phyloP scores from a whole-genome alignment of 2,113 vertebrate species.

The Caretta caretta region DNA sequence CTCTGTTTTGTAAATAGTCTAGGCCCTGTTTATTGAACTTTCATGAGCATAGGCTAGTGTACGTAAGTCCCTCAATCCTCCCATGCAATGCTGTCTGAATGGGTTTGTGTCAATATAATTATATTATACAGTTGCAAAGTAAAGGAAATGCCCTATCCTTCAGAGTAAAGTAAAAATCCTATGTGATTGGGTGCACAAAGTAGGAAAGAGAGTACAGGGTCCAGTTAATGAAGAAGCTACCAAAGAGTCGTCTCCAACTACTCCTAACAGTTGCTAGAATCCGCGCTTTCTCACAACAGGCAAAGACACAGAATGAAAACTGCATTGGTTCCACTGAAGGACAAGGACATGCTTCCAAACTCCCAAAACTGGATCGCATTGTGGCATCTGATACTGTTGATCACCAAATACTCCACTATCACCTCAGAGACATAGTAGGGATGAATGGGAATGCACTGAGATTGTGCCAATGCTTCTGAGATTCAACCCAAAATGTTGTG shows the following conservation, averaged over 20 bases:
- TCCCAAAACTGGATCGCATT: background rate
- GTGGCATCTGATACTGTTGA: background rate
- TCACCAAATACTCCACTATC: background rate
- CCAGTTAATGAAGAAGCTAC: background rate
- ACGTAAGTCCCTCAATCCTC: background rate
- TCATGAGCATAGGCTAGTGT: background rate
- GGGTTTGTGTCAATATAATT: background rate
- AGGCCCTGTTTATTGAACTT: background rate
- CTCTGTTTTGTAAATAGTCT: background rate
- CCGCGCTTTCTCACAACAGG: background rate
- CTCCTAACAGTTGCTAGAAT: background rate
- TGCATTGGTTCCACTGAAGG: background rate
- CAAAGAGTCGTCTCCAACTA: background rate
- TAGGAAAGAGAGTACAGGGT: background rate
- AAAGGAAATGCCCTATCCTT: background rate
- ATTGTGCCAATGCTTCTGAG: background rate
- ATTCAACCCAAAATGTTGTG: background rate
- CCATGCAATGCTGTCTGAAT: background rate
- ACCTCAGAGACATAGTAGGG: background rate
- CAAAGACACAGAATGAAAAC: background rate
- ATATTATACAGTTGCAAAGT: background rate
- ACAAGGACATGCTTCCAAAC: background rate
- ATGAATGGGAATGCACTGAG: background rate
- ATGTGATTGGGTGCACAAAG: background rate
- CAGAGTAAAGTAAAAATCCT: background rate